Evolutionary conservation across 1,140 invertebrate species (phyloP).

Genomic region (Zaprionus ornatus): DNA sequence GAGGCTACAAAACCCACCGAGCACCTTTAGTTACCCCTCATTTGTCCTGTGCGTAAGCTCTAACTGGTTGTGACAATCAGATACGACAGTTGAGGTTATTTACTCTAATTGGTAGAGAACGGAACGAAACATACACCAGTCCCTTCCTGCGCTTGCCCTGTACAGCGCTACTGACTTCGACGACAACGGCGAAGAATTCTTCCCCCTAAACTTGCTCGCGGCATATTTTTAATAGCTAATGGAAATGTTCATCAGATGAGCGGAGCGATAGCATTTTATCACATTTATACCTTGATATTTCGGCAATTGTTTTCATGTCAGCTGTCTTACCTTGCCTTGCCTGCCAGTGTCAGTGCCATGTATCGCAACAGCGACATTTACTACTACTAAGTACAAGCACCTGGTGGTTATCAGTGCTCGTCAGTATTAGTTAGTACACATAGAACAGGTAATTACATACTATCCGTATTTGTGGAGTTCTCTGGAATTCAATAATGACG

Average conservation of each 20-base stretch:
- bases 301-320: constrained; percentile 28
- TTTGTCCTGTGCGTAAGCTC: not conserved
- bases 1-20: not conserved
- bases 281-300: constrained; percentile 22
- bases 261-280: constrained; percentile 23
- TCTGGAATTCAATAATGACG: constrained; percentile 12
- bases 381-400: constrained; percentile 36
- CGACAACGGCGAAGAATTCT: not conserved
- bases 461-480: constrained; percentile 14
- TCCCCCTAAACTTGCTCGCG: constrained; percentile 4
- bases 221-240: constrained; percentile 26
- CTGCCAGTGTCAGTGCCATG: constrained; percentile 7
- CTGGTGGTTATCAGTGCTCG: constrained; percentile 41
- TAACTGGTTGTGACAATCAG: not conserved
- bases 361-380: constrained; percentile 24
- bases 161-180: not conserved
- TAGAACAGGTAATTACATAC: constrained; percentile 13
- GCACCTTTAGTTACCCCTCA: not conserved
- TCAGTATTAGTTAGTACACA: constrained; percentile 29
- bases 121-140: not conserved
- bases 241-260: constrained; percentile 34
- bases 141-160: not conserved
- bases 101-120: not conserved
- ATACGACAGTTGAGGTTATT: not conserved
- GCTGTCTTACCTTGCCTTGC: constrained; percentile 16